Conservation (phyloP, 2,113 vertebrate species). For the Pteronura brasiliensis region DNA sequence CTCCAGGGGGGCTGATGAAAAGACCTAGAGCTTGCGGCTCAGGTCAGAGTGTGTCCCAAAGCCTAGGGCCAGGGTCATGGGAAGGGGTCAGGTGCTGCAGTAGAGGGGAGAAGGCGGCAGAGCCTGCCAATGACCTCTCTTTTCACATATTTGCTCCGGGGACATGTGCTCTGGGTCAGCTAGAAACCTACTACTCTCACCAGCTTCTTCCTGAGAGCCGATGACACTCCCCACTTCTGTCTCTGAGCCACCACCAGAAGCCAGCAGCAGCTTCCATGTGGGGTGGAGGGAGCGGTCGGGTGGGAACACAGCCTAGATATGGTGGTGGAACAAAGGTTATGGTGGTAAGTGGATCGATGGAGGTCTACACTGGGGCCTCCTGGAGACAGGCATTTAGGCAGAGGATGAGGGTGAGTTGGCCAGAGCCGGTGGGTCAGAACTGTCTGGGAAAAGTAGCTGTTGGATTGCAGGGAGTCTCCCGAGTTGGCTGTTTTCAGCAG, state of each 20-base stretch:
- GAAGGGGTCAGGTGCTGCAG: not conserved
- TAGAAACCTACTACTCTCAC: not conserved
- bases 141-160: not conserved
- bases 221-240: not conserved
- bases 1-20: not conserved
- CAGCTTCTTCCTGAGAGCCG: not conserved
- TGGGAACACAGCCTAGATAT: not conserved
- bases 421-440: not conserved
- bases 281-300: too few species aligned
- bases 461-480: not conserved
- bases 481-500: not conserved
- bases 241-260: not conserved
- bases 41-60: not conserved
- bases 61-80: not conserved
- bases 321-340: not conserved
- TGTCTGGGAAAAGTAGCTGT: not conserved
- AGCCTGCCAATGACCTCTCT: not conserved
- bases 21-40: not conserved
- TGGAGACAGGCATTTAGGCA: not conserved
- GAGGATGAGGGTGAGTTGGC: not conserved
- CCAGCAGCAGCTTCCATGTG: not conserved
- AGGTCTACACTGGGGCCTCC: not conserved
- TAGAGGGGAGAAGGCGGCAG: not conserved
- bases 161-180: not conserved
- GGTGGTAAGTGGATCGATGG: not conserved